A percentile compares a stretch with the other conserved stretches of the same genome.
phyloP scores from a whole-genome alignment of 2,797 vertebrate species.

The Epinephelus coioides region DNA sequence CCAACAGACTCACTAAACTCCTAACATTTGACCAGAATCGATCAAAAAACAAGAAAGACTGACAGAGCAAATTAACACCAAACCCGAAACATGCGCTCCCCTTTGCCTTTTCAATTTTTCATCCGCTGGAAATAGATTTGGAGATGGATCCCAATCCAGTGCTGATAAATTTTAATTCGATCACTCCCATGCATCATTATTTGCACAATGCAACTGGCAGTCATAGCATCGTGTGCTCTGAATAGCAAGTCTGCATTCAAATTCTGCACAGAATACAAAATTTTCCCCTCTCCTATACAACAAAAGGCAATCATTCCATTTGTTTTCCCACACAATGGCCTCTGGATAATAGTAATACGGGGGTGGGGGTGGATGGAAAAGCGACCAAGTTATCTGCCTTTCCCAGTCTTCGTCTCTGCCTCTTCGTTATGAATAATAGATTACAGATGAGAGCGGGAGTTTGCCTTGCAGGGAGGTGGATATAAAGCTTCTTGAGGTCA shows the following conservation, averaged over 20 bases:
- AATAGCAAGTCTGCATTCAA: constrained; percentile 75
- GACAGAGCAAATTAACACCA: constrained; percentile 51
- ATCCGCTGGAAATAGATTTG: constrained; percentile 77
- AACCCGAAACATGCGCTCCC: constrained; percentile 33
- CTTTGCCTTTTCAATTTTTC: constrained; percentile 76
- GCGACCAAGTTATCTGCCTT: constrained; percentile 75
- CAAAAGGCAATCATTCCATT: constrained; percentile 82
- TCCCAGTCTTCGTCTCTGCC: constrained; percentile 76
- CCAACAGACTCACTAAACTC: constrained; percentile 26
- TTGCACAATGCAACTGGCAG: constrained; percentile 74
- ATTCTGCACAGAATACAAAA: constrained; percentile 75
- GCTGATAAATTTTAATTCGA: constrained; percentile 82
- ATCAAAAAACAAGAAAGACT: constrained; percentile 41
- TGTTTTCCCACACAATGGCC: constrained; percentile 81
- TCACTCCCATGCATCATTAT: constrained; percentile 77
- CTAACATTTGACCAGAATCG: constrained; percentile 37
- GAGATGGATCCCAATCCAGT: constrained; percentile 76
- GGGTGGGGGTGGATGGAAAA: constrained; percentile 51
- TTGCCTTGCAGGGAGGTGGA: constrained; percentile 72
- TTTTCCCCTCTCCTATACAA: constrained; percentile 50
- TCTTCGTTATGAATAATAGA: constrained; percentile 85
- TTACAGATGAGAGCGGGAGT: constrained; percentile 79
- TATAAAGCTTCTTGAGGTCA: constrained; percentile 74
- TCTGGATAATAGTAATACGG: constrained; percentile 68
- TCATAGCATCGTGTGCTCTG: constrained; percentile 60